Percentiles rank a stretch among this genome's conserved stretches.
These are phyloP conservation scores for Aurelia aurita DNA, from an alignment of 30 jellyfish, hydroid and myxozoan species.

Conservation along the genomic window DNA sequence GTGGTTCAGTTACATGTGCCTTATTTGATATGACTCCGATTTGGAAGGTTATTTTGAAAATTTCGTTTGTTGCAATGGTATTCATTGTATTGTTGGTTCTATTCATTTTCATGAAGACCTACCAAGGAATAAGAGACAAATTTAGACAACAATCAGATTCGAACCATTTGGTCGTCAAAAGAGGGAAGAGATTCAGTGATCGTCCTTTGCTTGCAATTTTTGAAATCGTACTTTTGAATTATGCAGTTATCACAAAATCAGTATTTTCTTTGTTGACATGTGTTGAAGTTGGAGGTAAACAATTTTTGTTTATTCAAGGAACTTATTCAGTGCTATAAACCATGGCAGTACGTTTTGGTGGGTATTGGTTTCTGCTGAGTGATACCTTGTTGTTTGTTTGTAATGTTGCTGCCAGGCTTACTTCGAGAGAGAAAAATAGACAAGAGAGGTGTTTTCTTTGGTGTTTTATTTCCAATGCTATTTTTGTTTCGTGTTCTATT, in stretches of 20 bases:
- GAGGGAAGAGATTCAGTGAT: too few species aligned
- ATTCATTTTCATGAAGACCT: not conserved
- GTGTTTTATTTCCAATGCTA: slow-evolving; percentile 32
- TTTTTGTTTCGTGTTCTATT: not conserved
- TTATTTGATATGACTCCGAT: not conserved
- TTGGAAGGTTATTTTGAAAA: not conserved
- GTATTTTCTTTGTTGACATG: slow-evolving; percentile 16
- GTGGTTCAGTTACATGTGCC: slow-evolving; percentile 1
- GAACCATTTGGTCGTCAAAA: too few species aligned
- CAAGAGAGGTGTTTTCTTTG: slow-evolving; percentile 6
- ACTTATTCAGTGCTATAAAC: slow-evolving; percentile 17
- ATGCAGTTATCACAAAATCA: slow-evolving; percentile 10
- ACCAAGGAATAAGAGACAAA: too few species aligned
- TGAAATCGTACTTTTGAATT: slow-evolving; percentile 29
- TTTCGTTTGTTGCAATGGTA: slow-evolving; percentile 1
- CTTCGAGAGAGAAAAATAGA: slow-evolving; percentile 11
- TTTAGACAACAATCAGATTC: not conserved
- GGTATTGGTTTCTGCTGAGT: slow-evolving; percentile 15
- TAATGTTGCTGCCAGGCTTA: slow-evolving; percentile 3
- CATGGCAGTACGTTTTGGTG: slow-evolving; percentile 42
- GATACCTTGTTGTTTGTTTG: slow-evolving; percentile 31
- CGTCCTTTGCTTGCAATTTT: slow-evolving; percentile 7
- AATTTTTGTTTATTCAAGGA: slow-evolving; percentile 44
- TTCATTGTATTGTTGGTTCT: not conserved
- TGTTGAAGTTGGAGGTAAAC: not conserved